phyloP scores from a whole-genome alignment of 1,140 invertebrate species.

The Trachymyrmex cornetzi region DNA sequence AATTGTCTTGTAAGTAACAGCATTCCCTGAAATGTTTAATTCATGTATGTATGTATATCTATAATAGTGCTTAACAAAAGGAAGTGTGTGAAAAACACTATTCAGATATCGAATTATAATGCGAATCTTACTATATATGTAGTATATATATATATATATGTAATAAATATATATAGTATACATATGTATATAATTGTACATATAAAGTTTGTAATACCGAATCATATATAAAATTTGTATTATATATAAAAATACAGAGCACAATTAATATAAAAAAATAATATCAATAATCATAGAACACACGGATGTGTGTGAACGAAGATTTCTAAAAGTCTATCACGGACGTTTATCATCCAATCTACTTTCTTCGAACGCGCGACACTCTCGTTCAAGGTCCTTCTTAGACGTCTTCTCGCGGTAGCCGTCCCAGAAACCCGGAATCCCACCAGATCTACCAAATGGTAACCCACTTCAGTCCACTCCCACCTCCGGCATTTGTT shows the following conservation, averaged over 20 bases:
- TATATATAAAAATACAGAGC: not conserved
- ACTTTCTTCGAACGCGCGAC: conserved; percentile 81
- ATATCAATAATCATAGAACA: conserved; percentile 39
- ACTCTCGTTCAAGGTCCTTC: conserved; percentile 81
- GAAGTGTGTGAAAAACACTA: not conserved
- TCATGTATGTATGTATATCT: not conserved
- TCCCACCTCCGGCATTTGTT: conserved; percentile 61
- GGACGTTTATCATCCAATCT: conserved; percentile 72
- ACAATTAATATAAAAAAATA: conserved; percentile 31
- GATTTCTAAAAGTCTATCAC: conserved; percentile 66
- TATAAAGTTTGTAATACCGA: not conserved
- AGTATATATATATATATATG: no score
- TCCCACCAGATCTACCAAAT: conserved; percentile 41
- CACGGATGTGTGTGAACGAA: not conserved
- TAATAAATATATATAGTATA: no score
- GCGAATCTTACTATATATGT: not conserved
- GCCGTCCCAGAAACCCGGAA: conserved; percentile 79
- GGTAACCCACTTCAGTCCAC: conserved; percentile 65
- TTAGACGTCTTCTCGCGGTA: conserved; percentile 58
- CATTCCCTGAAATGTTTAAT: not conserved
- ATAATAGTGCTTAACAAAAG: not conserved
- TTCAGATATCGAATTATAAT: not conserved
- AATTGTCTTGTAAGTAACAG: not conserved
- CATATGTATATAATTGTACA: no score
- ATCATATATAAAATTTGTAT: not conserved